phyloP scores from a whole-genome alignment of 2,797 vertebrate genomes.

The Coregonus ussuriensis region DNA sequence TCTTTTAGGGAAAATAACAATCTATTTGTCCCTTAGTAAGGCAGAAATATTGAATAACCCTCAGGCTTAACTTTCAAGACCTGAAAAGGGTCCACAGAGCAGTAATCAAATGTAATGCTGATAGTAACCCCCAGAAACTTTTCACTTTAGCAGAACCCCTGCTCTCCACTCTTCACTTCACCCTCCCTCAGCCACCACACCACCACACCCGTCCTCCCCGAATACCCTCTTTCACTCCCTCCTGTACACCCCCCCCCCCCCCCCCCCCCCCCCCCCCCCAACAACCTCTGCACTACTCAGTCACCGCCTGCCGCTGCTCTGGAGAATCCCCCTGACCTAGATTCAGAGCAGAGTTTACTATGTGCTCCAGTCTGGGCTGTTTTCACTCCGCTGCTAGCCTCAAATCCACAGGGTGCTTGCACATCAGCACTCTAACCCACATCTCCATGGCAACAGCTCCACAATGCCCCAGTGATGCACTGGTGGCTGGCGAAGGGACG shows the following conservation, averaged over 20 bases:
- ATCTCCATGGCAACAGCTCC: slow-evolving; percentile 84
- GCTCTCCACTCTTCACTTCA: background rate
- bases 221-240: background rate
- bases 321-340: slow-evolving; percentile 86
- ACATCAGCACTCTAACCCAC: slow-evolving; percentile 82
- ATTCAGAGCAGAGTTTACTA: slow-evolving; percentile 81
- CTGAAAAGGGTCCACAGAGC: background rate
- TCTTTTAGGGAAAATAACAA: background rate
- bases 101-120: slow-evolving; percentile 21
- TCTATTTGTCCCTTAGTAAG: slow-evolving; percentile 9
- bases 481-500: slow-evolving; percentile 16
- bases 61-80: slow-evolving; percentile 1
- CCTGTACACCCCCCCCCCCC: background rate
- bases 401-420: slow-evolving; percentile 74
- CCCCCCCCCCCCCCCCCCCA: slow-evolving; percentile 4
- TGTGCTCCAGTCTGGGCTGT: slow-evolving; percentile 69
- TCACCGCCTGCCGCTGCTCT: slow-evolving; percentile 73
- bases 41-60: background rate
- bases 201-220: background rate
- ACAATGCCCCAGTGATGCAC: slow-evolving; percentile 55
- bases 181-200: background rate
- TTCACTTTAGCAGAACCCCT: slow-evolving; percentile 20
- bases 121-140: slow-evolving; percentile 18
- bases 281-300: slow-evolving; percentile 37
- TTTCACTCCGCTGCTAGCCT: slow-evolving; percentile 59